Percentiles rank a stretch among this genome's conserved stretches.
Conservation (phyloP, 2,888 invertebrate species). For the Lepeophtheirus nordmannii region DNA sequence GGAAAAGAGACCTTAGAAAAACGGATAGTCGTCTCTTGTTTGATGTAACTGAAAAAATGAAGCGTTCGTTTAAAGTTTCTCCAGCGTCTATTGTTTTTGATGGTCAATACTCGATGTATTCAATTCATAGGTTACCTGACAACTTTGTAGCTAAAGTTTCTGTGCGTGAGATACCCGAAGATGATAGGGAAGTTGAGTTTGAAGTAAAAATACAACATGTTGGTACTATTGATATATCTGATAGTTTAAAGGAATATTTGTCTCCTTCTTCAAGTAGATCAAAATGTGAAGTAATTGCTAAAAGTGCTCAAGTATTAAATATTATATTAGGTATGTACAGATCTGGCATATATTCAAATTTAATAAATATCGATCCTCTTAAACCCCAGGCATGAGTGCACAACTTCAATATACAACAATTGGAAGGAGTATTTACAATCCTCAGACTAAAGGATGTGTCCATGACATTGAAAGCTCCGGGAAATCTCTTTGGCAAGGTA, state of each 20-base stretch:
- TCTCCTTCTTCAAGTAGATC: neutral
- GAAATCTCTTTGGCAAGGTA: constrained; percentile 77
- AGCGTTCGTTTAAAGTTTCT: neutral
- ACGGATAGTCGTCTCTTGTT: neutral
- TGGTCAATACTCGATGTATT: neutral
- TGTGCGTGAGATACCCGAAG: neutral
- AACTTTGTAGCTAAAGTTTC: neutral
- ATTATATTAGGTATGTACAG: neutral
- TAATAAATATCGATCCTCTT: neutral
- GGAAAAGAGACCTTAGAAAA: neutral
- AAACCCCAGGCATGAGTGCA: neutral
- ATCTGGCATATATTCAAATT: neutral
- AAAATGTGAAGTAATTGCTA: neutral
- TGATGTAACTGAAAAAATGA: neutral
- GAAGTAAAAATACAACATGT: neutral
- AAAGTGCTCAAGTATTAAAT: neutral
- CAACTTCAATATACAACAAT: neutral
- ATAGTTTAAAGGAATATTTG: neutral
- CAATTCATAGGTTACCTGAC: neutral
- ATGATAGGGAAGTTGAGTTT: neutral
- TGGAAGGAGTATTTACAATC: neutral
- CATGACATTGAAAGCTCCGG: constrained; percentile 49
- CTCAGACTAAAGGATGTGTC: neutral
- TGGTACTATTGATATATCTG: neutral
- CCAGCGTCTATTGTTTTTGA: neutral